Percentiles rank a stretch among this genome's conserved stretches.
phyloP scores from a whole-genome alignment of 1,140 invertebrate species.

The Drosophila tani region DNA sequence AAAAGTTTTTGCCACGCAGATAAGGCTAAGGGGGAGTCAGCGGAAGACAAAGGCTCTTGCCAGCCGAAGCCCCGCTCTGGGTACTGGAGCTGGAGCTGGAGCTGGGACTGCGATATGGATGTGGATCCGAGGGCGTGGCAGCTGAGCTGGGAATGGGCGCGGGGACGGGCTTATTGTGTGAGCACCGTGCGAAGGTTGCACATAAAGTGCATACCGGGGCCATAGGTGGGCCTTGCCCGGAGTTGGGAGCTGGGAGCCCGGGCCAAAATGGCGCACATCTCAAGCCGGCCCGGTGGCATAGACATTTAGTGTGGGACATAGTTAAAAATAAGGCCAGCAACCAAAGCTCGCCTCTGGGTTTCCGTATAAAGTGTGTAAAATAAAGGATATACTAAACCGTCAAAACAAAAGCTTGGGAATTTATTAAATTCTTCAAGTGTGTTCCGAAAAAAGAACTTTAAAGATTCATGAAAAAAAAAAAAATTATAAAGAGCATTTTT shows the following conservation, averaged over 20 bases:
- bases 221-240: conserved; percentile 37
- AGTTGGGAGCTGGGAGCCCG: conserved; percentile 7
- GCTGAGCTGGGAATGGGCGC: not conserved
- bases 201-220: conserved; percentile 66
- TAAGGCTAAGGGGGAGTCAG: conserved; percentile 55
- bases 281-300: conserved; percentile 47
- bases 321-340: conserved; percentile 54
- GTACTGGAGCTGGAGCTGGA: conserved; percentile 15
- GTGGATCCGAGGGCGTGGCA: conserved; percentile 36
- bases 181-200: conserved; percentile 63
- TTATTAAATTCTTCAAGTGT: not conserved
- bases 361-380: conserved; percentile 56
- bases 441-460: not conserved
- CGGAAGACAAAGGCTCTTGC: conserved; percentile 53
- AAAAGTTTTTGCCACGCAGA: conserved; percentile 82
- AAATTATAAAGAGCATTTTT: not conserved
- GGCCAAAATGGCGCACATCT: conserved; percentile 60
- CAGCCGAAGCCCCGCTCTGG: not conserved
- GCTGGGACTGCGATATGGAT: conserved; percentile 44
- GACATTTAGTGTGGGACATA: conserved; percentile 66
- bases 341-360: conserved; percentile 33
- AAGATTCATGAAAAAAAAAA: not conserved
- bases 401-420: not conserved
- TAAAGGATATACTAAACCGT: conserved; percentile 19
- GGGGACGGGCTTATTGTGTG: conserved; percentile 38